Evolutionary conservation across 2,888 invertebrate species (phyloP).

Genomic region (Volucella inanis): DNA sequence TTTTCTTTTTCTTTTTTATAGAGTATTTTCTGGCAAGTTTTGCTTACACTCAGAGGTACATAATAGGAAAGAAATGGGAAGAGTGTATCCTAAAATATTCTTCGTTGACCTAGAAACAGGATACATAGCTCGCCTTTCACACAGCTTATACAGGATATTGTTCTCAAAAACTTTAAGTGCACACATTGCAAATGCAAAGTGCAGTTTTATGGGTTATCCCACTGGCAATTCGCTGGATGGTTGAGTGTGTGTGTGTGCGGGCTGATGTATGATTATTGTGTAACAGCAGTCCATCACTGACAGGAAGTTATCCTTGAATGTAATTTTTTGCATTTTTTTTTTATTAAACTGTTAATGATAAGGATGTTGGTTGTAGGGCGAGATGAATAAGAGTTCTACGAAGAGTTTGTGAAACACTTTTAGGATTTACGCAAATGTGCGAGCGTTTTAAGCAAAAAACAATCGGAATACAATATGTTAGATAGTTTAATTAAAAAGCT

Average conservation of each 20-base stretch:
- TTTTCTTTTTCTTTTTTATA: not conserved
- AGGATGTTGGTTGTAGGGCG: not conserved
- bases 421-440: too few relatives aligned
- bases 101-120: constrained; percentile 72
- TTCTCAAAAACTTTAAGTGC: constrained; percentile 68
- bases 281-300: constrained; percentile 67
- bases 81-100: constrained; percentile 63
- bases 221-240: not conserved
- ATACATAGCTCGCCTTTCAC: constrained; percentile 60
- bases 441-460: too few relatives aligned
- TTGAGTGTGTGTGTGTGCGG: not conserved
- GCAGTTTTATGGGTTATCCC: constrained; percentile 57
- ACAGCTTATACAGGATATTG: constrained; percentile 65
- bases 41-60: not conserved
- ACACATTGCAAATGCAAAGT: constrained; percentile 63
- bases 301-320: constrained; percentile 66
- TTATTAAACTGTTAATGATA: constrained; percentile 8
- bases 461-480: too few relatives aligned
- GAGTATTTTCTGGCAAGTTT: too few relatives aligned
- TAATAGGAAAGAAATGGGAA: constrained; percentile 3
- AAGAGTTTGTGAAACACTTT: too few relatives aligned
- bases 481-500: too few relatives aligned
- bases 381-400: too few relatives aligned
- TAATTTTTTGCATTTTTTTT: not conserved
- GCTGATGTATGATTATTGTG: constrained; percentile 46